These are phyloP conservation scores for Xiphophorus maculatus DNA, from an alignment of 2,113 vertebrate species.

Conservation along the genomic window DNA sequence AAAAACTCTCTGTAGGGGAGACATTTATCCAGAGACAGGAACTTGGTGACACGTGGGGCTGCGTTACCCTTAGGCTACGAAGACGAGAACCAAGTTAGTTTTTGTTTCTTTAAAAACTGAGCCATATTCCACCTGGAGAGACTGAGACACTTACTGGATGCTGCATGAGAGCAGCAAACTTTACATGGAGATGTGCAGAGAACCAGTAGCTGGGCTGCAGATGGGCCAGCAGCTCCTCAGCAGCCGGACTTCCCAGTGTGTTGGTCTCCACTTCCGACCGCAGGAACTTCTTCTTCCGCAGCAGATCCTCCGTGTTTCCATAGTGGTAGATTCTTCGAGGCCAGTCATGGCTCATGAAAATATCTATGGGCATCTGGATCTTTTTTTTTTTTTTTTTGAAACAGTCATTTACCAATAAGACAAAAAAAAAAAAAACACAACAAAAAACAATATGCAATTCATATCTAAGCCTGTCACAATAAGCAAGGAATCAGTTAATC, in stretches of 20 bases:
- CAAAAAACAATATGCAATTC: neutral
- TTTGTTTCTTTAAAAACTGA: neutral
- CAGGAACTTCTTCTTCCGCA: conserved; percentile 92
- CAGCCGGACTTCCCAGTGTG: conserved; percentile 90
- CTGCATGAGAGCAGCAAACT: conserved; percentile 94
- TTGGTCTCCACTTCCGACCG: conserved; percentile 94
- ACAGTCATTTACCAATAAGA: neutral
- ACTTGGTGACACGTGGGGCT: conserved; percentile 89
- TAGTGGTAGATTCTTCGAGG: conserved; percentile 94
- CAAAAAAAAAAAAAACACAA: neutral
- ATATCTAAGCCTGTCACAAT: too few relatives aligned
- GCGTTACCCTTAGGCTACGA: conserved; percentile 77
- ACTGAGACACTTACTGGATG: conserved; percentile 83
- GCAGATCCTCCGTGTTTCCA: conserved; percentile 87
- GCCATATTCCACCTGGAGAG: neutral
- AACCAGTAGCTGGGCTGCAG: conserved; percentile 96
- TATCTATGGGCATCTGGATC: conserved; percentile 90
- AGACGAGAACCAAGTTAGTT: neutral
- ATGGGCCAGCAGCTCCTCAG: conserved; percentile 90
- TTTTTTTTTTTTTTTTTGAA: conserved; percentile 55
- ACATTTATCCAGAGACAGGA: conserved; percentile 98
- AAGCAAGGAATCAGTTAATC: too few relatives aligned
- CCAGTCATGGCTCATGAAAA: conserved; percentile 98
- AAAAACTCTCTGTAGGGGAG: conserved; percentile 93
- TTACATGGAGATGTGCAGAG: conserved; percentile 96